phyloP scores from a whole-genome alignment of 2,113 vertebrate species.

The Hymenochirus boettgeri region DNA sequence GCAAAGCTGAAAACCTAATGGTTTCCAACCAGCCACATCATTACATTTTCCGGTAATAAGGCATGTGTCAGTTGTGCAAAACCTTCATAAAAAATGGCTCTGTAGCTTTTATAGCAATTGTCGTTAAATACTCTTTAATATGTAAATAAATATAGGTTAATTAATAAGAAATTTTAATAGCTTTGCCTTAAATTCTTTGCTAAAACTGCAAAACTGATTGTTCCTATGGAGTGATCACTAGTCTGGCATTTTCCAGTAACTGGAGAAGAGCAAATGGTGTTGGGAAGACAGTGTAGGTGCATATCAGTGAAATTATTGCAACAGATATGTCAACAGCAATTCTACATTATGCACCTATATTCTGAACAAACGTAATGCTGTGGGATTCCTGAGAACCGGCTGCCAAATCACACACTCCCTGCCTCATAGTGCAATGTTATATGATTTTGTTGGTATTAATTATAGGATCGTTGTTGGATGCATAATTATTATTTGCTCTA shows the following conservation, averaged over 20 bases:
- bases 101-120: too few species aligned
- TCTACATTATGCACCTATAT: background rate
- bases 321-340: background rate
- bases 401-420: background rate
- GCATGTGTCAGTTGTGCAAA: too few species aligned
- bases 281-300: background rate
- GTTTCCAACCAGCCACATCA: too few species aligned
- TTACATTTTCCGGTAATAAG: too few species aligned
- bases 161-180: too few species aligned
- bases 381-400: background rate
- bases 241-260: background rate
- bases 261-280: background rate
- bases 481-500: too few species aligned
- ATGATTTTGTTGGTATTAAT: background rate
- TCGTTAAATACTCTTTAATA: too few species aligned
- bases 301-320: background rate
- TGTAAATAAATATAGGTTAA: too few species aligned
- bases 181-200: background rate
- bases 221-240: constrained; percentile 35
- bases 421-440: background rate
- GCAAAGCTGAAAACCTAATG: too few species aligned
- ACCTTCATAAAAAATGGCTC: too few species aligned
- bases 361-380: background rate
- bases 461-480: background rate
- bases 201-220: constrained; percentile 29